Evolutionary conservation across 2,888 invertebrate species (phyloP), one percentile per base, ranked within the genome.

Genomic region (Melieria crassipennis): DNA sequence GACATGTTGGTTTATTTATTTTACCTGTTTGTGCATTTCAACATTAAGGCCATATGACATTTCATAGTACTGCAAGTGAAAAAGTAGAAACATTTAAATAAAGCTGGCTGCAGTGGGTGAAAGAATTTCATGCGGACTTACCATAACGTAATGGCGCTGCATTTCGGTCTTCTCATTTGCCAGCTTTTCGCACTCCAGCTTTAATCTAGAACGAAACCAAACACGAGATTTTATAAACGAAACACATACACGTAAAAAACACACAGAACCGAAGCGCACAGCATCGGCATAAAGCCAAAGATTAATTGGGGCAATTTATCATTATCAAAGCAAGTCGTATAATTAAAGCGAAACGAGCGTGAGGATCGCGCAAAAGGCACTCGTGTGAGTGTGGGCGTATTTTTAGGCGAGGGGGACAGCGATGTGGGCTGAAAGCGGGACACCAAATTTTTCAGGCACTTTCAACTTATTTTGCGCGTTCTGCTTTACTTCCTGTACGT

Each of bases 91-190:
- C 3, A 60, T 56, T 46, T 57, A 11, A 65, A 30, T 30, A 30
- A 30, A 30, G 30, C 30, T 30, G 30, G 3, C 30, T 30, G 30
- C 30, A 30, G 30, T 30, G 30, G 30, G 30, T 30, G 30, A 30
- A 30, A 30, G 30, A 30, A 30, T 30, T 30, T 30, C 30, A 30
- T 30, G 30, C 30, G 2, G 30, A 30, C 30, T 92, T 90, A 98
- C 97, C 97, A 98, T 98, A 83, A 98, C 97, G 90, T 98, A 98
- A 91, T 98, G 97, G 88, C 98, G 91, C 88, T 98, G 98, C 93
- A 98, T 97, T 90, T 98, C 97, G 82, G 97, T 98, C 90, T 98
- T 98, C 89, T 98, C 98, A 88, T 93, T 94, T 77, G 95, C 96
- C 87, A 98, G 88, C 89, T 99, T 98, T 88, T 98, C 98, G 89